Conservation (phyloP, 2,113 vertebrate genomes). For the Eulacestoma nigropectus region DNA sequence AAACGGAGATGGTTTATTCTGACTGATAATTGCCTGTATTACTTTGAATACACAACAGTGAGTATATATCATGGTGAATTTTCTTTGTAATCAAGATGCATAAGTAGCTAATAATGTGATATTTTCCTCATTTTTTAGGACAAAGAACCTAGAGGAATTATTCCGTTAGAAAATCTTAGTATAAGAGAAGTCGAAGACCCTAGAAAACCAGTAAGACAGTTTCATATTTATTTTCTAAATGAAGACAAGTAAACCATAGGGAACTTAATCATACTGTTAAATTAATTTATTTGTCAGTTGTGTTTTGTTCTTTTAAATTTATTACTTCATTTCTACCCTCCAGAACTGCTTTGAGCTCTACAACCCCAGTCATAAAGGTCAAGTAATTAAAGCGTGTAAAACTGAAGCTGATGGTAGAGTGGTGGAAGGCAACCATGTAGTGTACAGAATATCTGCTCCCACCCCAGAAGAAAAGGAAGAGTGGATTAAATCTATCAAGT, state of each 20-base stretch:
- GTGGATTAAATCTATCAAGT: conserved; percentile 99
- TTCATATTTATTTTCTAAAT: neutral
- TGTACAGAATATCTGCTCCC: conserved; percentile 96
- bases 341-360: conserved; percentile 98
- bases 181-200: conserved; percentile 97
- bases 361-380: conserved; percentile 94
- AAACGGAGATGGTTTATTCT: conserved; percentile 98
- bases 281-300: neutral
- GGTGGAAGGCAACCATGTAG: conserved; percentile 96
- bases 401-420: conserved; percentile 94
- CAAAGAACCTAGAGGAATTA: conserved; percentile 96
- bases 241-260: neutral
- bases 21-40: conserved; percentile 98
- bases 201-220: conserved; percentile 84
- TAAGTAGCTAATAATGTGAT: neutral
- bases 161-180: conserved; percentile 95
- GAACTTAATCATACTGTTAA: neutral
- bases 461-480: conserved; percentile 96
- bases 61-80: conserved; percentile 54
- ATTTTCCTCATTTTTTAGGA: conserved; percentile 72
- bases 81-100: neutral
- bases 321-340: neutral
- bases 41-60: conserved; percentile 98
- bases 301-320: neutral
- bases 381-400: conserved; percentile 98